Evolutionary conservation across 2,797 vertebrate species (phyloP).

Genomic region (Mionectes olivaceus): DNA sequence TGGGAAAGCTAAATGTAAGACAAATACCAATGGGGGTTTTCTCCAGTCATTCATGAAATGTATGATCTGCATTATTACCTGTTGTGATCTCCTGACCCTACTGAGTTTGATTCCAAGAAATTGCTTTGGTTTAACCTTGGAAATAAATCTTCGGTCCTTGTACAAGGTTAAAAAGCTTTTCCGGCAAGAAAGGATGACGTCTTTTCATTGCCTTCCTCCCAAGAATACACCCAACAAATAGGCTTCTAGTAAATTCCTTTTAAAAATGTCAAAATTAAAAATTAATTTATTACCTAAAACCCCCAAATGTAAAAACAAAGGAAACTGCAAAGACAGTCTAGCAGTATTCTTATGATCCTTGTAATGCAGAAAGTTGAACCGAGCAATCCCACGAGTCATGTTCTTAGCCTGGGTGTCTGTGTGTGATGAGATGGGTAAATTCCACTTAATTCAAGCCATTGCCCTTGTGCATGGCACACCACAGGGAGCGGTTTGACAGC

Average conservation of each 20-base stretch:
- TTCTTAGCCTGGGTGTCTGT: neutral
- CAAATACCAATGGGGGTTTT: too few species aligned
- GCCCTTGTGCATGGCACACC: too few species aligned
- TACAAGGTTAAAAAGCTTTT: neutral
- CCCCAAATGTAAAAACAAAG: neutral
- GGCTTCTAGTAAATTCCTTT: neutral
- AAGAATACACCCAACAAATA: neutral
- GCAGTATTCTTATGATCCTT: neutral
- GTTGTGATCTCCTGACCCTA: neutral
- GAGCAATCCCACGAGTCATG: neutral
- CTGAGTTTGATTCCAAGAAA: neutral
- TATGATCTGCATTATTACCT: neutral
- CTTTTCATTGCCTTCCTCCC: neutral
- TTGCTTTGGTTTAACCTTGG: neutral
- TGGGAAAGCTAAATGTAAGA: neutral
- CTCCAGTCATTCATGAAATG: neutral
- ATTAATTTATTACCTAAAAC: neutral
- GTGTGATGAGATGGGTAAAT: neutral
- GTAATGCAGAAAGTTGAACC: neutral
- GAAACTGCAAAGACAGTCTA: neutral
- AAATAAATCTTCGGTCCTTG: neutral
- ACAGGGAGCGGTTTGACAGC: neutral
- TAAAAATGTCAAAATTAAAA: neutral
- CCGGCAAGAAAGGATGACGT: neutral
- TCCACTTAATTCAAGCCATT: neutral